These are phyloP conservation scores for Lasioglossum villosulum DNA, from an alignment of 2,888 invertebrate species.

Conservation along the genomic window DNA sequence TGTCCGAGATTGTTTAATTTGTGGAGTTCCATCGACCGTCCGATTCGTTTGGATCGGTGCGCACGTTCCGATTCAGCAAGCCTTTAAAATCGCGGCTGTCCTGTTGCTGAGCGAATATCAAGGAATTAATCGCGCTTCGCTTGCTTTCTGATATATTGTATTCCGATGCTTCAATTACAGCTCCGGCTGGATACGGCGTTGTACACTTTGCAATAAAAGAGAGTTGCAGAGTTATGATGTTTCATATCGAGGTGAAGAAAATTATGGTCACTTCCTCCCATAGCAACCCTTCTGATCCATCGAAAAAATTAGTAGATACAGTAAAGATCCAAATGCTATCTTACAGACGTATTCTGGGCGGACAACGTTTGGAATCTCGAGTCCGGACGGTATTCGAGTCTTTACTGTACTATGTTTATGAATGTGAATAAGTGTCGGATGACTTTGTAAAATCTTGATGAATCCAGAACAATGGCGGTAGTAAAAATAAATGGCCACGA, in stretches of 20 bases:
- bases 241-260: background rate
- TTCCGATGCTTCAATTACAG: background rate
- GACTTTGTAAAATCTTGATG: no score
- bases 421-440: no score
- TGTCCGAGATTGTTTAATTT: conserved; percentile 59
- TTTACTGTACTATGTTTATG: no score
- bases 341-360: no score
- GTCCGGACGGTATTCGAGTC: no score
- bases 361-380: no score
- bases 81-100: conserved; percentile 31
- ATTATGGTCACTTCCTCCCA: background rate
- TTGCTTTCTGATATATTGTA: conserved; percentile 5
- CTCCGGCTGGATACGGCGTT: background rate
- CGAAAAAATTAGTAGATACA: background rate
- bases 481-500: no score
- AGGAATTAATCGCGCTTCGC: background rate
- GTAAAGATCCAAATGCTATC: no score
- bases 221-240: background rate
- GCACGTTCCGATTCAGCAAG: conserved; percentile 10
- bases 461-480: no score
- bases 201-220: background rate
- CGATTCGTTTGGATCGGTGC: conserved; percentile 35
- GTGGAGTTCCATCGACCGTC: conserved; percentile 36
- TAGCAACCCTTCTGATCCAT: background rate
- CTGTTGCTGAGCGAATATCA: conserved; percentile 14